These are phyloP conservation scores for Spodoptera exigua DNA, from an alignment of 2,888 invertebrate species.

Conservation along the genomic window DNA sequence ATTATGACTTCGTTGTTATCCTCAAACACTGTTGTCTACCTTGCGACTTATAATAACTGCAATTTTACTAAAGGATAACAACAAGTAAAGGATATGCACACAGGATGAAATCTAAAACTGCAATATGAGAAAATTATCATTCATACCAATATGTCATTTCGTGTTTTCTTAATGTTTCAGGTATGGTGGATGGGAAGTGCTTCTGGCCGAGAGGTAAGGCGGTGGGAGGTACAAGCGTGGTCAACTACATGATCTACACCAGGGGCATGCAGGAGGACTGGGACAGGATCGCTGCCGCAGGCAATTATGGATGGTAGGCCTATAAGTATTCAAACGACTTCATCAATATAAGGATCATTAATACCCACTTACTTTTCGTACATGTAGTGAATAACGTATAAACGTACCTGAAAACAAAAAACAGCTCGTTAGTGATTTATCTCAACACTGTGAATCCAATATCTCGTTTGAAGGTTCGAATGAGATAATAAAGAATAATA, in stretches of 20 bases:
- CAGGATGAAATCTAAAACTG: no score
- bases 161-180: slow-evolving; percentile 57
- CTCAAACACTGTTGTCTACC: no score
- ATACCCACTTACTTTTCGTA: slow-evolving; percentile 18
- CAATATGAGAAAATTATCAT: neutral
- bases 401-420: slow-evolving; percentile 45
- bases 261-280: slow-evolving; percentile 91
- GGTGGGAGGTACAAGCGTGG: slow-evolving; percentile 85
- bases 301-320: slow-evolving; percentile 91
- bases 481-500: no score
- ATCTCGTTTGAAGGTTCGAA: no score
- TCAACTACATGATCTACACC: slow-evolving; percentile 91
- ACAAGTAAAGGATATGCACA: no score
- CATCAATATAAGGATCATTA: neutral
- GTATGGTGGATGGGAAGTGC: slow-evolving; percentile 78
- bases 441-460: no score
- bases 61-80: no score
- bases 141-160: neutral
- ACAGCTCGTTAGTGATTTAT: neutral
- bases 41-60: no score
- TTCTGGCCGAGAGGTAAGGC: slow-evolving; percentile 87
- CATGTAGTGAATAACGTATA: neutral
- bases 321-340: slow-evolving; percentile 4
- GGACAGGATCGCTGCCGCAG: slow-evolving; percentile 90
- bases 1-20: no score